Percentiles rank a stretch among this genome's conserved stretches.
These are phyloP conservation scores for Papilio glaucus DNA, from an alignment of 1,140 invertebrate species.

Conservation along the genomic window DNA sequence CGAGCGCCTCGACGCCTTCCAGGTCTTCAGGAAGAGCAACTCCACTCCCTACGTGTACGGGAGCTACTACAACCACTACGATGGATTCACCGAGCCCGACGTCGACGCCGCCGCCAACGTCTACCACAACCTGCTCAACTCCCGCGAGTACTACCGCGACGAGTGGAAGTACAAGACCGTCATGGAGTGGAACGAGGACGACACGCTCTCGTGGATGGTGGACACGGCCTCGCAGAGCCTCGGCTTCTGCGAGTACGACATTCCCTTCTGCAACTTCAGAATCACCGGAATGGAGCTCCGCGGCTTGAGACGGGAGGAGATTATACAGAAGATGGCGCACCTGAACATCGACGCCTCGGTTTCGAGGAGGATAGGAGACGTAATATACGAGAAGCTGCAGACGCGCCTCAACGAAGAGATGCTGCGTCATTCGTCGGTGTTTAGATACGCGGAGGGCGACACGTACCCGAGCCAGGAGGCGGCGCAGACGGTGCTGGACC, in stretches of 20 bases:
- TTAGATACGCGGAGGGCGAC: constrained; percentile 63
- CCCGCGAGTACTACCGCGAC: constrained; percentile 65
- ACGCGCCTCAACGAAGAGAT: constrained; percentile 65
- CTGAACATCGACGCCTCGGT: constrained; percentile 57
- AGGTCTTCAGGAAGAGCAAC: constrained; percentile 70
- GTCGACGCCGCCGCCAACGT: constrained; percentile 61
- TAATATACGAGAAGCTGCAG: constrained; percentile 79
- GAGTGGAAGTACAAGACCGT: constrained; percentile 83
- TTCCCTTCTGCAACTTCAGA: constrained; percentile 78
- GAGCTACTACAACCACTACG: constrained; percentile 71
- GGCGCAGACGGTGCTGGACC: constrained; percentile 63
- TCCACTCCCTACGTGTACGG: constrained; percentile 65
- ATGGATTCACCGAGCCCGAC: constrained; percentile 62
- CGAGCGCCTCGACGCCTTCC: constrained; percentile 74
- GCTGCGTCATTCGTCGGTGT: constrained; percentile 63
- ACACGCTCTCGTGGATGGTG: constrained; percentile 84
- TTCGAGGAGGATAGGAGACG: constrained; percentile 71
- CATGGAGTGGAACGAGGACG: constrained; percentile 82
- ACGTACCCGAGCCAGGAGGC: constrained; percentile 61
- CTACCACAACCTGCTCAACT: constrained; percentile 67
- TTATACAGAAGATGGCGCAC: constrained; percentile 75
- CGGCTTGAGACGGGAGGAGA: constrained; percentile 76
- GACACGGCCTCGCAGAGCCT: constrained; percentile 67
- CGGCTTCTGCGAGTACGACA: constrained; percentile 75
- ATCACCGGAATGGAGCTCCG: constrained; percentile 80